These are phyloP conservation scores for Pocillopora meandrina DNA, from an alignment of 92 coral and sea anemone genomes.

Conservation along the genomic window DNA sequence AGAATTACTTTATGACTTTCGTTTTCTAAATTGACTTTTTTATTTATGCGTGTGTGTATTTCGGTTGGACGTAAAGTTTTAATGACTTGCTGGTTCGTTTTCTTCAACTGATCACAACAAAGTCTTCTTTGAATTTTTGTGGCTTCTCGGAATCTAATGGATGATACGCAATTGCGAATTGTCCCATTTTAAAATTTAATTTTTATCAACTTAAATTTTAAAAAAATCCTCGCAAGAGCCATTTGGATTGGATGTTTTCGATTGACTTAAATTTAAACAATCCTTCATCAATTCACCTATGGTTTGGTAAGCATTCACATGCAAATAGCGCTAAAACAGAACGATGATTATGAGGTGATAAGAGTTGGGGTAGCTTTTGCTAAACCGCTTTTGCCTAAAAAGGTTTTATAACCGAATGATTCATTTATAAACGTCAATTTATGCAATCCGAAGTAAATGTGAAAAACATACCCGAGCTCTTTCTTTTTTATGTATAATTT, in stretches of 20 bases:
- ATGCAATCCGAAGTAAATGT: background rate
- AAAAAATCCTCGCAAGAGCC: background rate
- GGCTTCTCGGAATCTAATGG: conserved; percentile 3
- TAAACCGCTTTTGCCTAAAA: background rate
- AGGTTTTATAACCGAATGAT: background rate
- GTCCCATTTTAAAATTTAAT: conserved; percentile 16
- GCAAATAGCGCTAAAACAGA: conserved; percentile 13
- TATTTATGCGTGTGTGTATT: too few relatives aligned
- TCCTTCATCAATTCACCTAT: background rate
- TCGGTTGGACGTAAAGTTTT: too few relatives aligned
- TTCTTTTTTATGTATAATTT: background rate
- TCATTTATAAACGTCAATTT: background rate
- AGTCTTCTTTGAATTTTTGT: background rate
- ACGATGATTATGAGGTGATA: background rate
- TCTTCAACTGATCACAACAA: background rate
- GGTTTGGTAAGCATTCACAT: background rate
- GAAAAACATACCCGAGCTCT: background rate
- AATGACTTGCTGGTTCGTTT: too few relatives aligned
- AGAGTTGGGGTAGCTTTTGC: background rate
- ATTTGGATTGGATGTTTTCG: conserved; percentile 2
- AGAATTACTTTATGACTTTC: too few relatives aligned
- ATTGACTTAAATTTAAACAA: conserved; percentile 6
- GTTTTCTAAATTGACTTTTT: too few relatives aligned
- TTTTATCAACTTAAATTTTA: background rate
- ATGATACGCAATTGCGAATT: background rate